Evolutionary conservation across 2,113 vertebrate genomes (phyloP).

Genomic region (Nycticryphes semicollaris): DNA sequence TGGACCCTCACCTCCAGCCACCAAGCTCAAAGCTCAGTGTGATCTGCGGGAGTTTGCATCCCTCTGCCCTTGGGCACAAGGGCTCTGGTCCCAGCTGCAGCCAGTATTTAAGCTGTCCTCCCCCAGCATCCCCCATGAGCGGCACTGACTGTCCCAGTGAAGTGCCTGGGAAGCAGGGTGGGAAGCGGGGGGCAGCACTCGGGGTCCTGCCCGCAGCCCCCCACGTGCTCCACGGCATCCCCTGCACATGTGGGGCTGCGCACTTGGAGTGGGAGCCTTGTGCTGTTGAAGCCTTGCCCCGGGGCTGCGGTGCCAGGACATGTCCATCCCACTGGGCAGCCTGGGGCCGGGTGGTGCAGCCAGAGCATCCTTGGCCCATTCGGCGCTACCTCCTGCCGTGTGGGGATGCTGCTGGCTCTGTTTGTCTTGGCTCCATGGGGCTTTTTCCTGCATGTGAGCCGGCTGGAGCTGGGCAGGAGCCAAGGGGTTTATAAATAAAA

Average conservation of each 20-base stretch:
- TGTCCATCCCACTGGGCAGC: neutral
- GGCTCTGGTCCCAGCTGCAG: neutral
- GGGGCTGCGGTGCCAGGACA: neutral
- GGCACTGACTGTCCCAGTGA: neutral
- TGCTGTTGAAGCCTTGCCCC: neutral
- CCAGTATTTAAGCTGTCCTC: neutral
- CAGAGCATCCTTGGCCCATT: neutral
- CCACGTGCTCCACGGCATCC: neutral
- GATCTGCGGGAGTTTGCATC: neutral
- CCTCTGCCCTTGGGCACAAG: neutral
- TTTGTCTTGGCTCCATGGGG: neutral
- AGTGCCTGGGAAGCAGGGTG: neutral
- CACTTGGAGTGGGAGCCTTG: neutral
- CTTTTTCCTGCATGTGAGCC: neutral
- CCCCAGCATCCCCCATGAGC: rapidly evolving
- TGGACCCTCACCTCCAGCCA: neutral
- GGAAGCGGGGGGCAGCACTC: rapidly evolving
- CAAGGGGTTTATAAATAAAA: constrained; percentile 39
- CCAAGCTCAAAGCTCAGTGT: rapidly evolving
- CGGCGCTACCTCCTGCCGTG: neutral
- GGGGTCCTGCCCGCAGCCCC: neutral
- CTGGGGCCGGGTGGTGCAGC: rapidly evolving
- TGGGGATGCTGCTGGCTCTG: constrained; percentile 40
- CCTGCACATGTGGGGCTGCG: rapidly evolving
- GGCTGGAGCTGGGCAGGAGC: constrained; percentile 7